These are phyloP conservation scores for Nephrotoma guestfalica DNA, from an alignment of 2,888 invertebrate genomes.

Conservation along the genomic window DNA sequence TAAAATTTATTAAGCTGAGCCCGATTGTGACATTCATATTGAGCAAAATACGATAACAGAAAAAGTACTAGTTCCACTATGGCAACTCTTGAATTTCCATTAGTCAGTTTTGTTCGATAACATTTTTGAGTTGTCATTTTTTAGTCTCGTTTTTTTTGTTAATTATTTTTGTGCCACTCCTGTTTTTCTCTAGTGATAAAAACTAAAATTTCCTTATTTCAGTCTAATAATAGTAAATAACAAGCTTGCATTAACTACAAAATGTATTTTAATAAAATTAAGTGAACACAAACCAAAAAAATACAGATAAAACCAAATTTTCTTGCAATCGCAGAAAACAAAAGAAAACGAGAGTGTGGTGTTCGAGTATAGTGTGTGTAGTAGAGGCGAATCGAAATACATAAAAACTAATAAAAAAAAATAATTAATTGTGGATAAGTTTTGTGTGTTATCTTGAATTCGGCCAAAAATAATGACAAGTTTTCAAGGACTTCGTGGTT, in stretches of 20 bases:
- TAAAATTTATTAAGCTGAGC: neutral
- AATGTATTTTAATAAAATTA: neutral
- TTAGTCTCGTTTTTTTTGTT: slow-evolving; percentile 9
- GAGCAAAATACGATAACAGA: slow-evolving; percentile 5
- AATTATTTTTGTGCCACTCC: slow-evolving; percentile 13
- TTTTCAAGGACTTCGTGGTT: slow-evolving; percentile 8
- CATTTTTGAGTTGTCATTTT: slow-evolving; percentile 9
- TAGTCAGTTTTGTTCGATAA: slow-evolving; percentile 14
- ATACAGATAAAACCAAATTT: neutral
- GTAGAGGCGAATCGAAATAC: neutral
- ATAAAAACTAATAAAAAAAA: neutral
- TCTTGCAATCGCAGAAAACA: neutral
- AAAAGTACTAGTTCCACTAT: neutral
- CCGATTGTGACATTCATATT: neutral
- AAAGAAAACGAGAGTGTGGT: neutral
- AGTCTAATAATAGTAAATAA: neutral
- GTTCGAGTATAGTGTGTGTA: neutral
- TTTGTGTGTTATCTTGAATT: neutral
- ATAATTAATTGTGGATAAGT: neutral
- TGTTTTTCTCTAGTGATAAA: slow-evolving; percentile 10
- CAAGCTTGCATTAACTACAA: neutral
- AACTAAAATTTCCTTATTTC: neutral
- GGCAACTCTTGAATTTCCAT: neutral
- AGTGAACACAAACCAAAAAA: neutral
- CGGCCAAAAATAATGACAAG: slow-evolving; percentile 9